Percentiles rank a stretch among this genome's conserved stretches.
phyloP scores from a whole-genome alignment of 2,113 vertebrate genomes.

The Callionymus lyra region DNA sequence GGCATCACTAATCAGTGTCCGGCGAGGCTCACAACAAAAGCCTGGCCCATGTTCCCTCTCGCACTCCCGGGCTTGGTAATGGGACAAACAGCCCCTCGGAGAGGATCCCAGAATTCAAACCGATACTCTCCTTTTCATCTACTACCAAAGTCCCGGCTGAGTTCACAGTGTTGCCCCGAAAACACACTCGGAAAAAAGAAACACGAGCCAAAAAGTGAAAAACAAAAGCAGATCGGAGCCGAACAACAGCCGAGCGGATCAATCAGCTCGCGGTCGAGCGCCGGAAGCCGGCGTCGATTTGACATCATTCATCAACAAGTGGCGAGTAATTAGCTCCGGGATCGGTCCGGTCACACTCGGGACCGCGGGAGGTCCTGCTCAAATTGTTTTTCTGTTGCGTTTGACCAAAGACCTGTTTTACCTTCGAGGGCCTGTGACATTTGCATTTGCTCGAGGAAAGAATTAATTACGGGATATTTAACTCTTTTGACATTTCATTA shows the following conservation, averaged over 20 bases:
- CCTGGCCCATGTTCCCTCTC: conserved; percentile 18
- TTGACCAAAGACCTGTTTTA: too few species aligned
- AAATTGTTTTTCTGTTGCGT: too few species aligned
- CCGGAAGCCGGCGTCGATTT: background rate
- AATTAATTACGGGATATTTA: too few species aligned
- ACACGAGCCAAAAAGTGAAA: background rate
- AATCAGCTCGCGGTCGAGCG: conserved; percentile 4
- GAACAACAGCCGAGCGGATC: too few species aligned
- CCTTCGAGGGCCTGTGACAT: too few species aligned
- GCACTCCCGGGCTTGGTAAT: conserved; percentile 20
- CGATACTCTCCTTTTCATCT: conserved; percentile 26
- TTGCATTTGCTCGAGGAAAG: too few species aligned
- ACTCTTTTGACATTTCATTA: too few species aligned
- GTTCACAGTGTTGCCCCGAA: conserved; percentile 8
- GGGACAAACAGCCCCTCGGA: conserved; percentile 17
- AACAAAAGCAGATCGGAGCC: background rate
- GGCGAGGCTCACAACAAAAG: conserved; percentile 41
- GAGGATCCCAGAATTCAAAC: conserved; percentile 16
- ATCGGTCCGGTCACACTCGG: too few species aligned
- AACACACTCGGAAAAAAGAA: conserved; percentile 6
- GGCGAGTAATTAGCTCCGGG: too few species aligned
- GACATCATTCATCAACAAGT: too few species aligned
- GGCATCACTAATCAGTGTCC: conserved; percentile 39
- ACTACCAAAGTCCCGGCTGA: conserved; percentile 9
- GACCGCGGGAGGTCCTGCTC: too few species aligned